Base-by-base conservation (phyloP, 2,888 invertebrate species). In the Ctenicera cuprea region DNA sequence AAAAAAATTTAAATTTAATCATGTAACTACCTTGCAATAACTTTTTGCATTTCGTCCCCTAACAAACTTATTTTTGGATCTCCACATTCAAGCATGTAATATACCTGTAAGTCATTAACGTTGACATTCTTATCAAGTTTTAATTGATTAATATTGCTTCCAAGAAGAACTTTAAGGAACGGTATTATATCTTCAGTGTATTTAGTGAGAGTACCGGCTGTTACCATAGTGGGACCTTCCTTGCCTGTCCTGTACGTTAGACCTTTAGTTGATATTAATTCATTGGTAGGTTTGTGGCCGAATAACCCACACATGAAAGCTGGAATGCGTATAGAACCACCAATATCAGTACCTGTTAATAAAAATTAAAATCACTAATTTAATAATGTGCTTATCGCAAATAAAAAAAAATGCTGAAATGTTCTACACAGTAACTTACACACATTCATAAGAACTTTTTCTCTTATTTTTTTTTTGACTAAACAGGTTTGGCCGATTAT, bases 261-360 rank as follows among this genome's bases (percentile, higher is more conserved):
- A 0, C 94, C 84, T 54, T 54, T 16, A 54, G 84, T 85, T 14
- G 84, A 80, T 18, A 86, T 84, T 18, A 87, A 74, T 80, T 86
- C 85, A 65, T 90, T 89, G 33, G 88, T 93, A 1, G 95, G 93
- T 85, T 96, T 96, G 83, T 95, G 93, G 0, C 95, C 97, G 87
- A 93, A 97, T 63, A 97, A 89, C 0, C 97, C 97, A 87, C 95
- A 96, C 88, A 93, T 96, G 86, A 94, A 96, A 0, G 94, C 92
- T 0, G 97, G 97, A 91, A 97, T 96, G 37, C 99, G 91, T 57
- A 96, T 95, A 3, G 97, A 97, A 0, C 99, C 99, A n/a, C 98
- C 98, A 81, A 99, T 97, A 85, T 99, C 99, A 0, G 94, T 94
- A 30, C 93, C 92, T 91, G 78, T 57, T 81, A 79, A 75, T 52